A percentile compares a stretch with the other conserved stretches of the same genome.
These are phyloP conservation scores for Dysmachus trigonus DNA, from an alignment of 2,888 invertebrate genomes.

Conservation along the genomic window DNA sequence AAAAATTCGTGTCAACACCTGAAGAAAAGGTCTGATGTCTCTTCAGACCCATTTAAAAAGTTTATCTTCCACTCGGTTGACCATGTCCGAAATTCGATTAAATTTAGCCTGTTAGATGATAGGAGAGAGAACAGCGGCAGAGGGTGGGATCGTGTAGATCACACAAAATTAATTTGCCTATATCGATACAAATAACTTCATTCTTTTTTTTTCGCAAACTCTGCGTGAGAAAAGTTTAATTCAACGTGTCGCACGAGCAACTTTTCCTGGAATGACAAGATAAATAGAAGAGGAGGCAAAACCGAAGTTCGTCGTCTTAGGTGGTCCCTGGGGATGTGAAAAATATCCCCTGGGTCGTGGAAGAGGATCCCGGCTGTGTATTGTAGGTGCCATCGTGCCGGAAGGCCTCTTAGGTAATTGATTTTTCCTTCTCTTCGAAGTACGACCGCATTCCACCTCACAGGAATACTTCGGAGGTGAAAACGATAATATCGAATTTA, in stretches of 20 bases:
- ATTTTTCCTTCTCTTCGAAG: background rate
- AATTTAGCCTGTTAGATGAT: background rate
- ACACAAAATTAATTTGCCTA: slow-evolving; percentile 24
- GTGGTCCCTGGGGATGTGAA: background rate
- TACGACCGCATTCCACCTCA: background rate
- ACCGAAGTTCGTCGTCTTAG: background rate
- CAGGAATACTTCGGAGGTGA: background rate
- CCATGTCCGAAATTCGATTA: background rate
- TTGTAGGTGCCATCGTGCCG: background rate
- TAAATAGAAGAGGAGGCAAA: background rate
- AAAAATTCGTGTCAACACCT: background rate
- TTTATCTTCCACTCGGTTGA: background rate
- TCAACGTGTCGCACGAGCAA: background rate
- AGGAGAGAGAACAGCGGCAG: background rate
- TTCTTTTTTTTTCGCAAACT: background rate
- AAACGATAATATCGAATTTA: background rate
- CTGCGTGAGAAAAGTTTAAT: slow-evolving; percentile 4
- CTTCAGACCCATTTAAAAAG: background rate
- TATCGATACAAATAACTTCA: background rate
- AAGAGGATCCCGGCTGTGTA: background rate
- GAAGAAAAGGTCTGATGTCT: background rate
- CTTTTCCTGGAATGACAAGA: background rate
- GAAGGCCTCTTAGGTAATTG: background rate
- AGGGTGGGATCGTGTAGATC: background rate
- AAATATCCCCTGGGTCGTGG: background rate